phyloP scores from a whole-genome alignment of 1,140 invertebrate species.

The Trichomalopsis sarcophagae region DNA sequence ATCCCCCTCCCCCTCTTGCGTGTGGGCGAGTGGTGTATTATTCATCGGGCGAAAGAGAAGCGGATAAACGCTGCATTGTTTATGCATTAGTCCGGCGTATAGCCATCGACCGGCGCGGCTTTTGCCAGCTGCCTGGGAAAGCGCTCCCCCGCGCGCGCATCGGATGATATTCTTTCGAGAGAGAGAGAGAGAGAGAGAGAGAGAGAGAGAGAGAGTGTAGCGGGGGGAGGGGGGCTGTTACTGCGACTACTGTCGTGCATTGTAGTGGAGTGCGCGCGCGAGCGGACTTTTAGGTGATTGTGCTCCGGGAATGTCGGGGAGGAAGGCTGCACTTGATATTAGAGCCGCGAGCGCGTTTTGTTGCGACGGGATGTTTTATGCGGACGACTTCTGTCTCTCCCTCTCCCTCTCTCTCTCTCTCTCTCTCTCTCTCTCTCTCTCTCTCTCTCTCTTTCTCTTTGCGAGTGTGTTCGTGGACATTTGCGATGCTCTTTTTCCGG shows the following conservation, averaged over 20 bases:
- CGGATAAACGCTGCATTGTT: constrained; percentile 68
- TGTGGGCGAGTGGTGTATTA: constrained; percentile 62
- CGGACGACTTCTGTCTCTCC: too few relatives aligned
- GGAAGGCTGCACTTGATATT: neutral
- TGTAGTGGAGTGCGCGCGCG: neutral
- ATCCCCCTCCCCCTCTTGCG: constrained; percentile 57
- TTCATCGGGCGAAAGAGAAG: constrained; percentile 61
- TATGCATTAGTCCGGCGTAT: constrained; percentile 63
- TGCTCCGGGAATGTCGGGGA: neutral
- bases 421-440: too few relatives aligned
- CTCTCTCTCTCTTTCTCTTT: too few relatives aligned
- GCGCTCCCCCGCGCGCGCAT: neutral
- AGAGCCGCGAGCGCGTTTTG: neutral
- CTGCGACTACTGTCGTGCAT: neutral
- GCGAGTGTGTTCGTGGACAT: too few relatives aligned
- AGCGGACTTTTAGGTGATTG: neutral
- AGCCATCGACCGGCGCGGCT: neutral
- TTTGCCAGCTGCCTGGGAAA: neutral
- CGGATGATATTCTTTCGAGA: constrained; percentile 7
- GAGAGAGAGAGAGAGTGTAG: neutral
- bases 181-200: neutral
- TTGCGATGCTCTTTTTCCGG: too few relatives aligned
- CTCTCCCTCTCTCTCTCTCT: too few relatives aligned
- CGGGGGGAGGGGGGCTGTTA: neutral
- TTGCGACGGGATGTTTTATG: neutral